Conservation (phyloP, 2,113 vertebrate genomes). For the Ciconia stormi region DNA sequence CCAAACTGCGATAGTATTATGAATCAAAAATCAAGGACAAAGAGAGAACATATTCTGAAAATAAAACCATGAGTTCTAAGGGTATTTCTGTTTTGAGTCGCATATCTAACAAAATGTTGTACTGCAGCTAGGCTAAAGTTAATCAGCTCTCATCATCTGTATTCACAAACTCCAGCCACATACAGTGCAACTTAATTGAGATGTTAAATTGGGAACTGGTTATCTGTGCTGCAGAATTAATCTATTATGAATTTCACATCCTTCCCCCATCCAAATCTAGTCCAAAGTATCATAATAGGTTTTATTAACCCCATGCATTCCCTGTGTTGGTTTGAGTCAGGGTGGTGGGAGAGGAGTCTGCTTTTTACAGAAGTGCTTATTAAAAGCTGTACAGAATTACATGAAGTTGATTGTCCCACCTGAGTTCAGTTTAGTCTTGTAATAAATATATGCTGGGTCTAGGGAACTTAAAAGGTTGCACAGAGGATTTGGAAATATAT, state of each 20-base stretch:
- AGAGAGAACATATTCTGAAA: neutral
- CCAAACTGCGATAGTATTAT: neutral
- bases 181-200: slow-evolving; percentile 55
- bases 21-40: neutral
- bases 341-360: neutral
- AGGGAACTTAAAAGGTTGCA: neutral
- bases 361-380: neutral
- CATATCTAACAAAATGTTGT: slow-evolving; percentile 36
- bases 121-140: slow-evolving; percentile 27
- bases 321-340: neutral
- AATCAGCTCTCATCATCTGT: slow-evolving; percentile 50
- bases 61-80: slow-evolving; percentile 36
- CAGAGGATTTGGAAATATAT: neutral
- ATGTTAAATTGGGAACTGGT: slow-evolving; percentile 26
- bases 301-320: slow-evolving; percentile 31
- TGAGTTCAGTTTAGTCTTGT: neutral
- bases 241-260: slow-evolving; percentile 40
- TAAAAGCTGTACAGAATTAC: neutral
- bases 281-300: neutral
- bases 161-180: slow-evolving; percentile 49
- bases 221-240: slow-evolving; percentile 41
- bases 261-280: neutral
- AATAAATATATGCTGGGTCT: neutral
- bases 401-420: neutral
- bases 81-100: slow-evolving; percentile 41